Evolutionary conservation across 2,888 invertebrate genomes (phyloP).

Genomic region (Volucella zonaria): DNA sequence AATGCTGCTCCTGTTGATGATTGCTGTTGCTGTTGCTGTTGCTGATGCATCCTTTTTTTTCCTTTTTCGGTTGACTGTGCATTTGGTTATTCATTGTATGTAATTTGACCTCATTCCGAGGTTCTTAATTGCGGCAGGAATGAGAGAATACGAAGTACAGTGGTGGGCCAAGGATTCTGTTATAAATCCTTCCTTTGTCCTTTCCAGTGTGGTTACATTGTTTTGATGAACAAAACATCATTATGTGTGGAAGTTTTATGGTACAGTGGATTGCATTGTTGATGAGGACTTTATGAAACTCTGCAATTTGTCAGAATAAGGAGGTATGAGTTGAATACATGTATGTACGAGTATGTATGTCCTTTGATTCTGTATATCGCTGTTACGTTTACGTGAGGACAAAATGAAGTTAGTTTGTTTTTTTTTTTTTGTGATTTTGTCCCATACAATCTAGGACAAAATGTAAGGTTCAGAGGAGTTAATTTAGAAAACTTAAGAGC

Average conservation of each 20-base stretch:
- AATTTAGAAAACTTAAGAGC: no score
- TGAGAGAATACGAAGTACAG: constrained; percentile 7
- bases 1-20: constrained; percentile 27
- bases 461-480: neutral
- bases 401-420: neutral
- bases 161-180: constrained; percentile 12
- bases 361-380: neutral
- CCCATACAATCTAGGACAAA: neutral
- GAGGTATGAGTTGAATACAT: neutral
- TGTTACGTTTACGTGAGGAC: no score
- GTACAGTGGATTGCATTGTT: constrained; percentile 42
- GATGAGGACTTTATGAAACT: constrained; percentile 30
- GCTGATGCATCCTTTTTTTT: constrained; percentile 27
- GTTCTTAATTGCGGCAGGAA: constrained; percentile 7
- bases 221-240: constrained; percentile 40
- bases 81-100: constrained; percentile 62
- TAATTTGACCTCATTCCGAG: constrained; percentile 67
- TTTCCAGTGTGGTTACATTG: constrained; percentile 41
- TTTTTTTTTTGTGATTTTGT: neutral
- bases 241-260: constrained; percentile 39
- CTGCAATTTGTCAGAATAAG: neutral
- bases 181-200: constrained; percentile 42
- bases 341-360: neutral
- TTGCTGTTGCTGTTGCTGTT: neutral
- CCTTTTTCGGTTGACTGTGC: constrained; percentile 31